Base-by-base conservation (phyloP, 2,888 invertebrate species). In the Melieria crassipennis region DNA sequence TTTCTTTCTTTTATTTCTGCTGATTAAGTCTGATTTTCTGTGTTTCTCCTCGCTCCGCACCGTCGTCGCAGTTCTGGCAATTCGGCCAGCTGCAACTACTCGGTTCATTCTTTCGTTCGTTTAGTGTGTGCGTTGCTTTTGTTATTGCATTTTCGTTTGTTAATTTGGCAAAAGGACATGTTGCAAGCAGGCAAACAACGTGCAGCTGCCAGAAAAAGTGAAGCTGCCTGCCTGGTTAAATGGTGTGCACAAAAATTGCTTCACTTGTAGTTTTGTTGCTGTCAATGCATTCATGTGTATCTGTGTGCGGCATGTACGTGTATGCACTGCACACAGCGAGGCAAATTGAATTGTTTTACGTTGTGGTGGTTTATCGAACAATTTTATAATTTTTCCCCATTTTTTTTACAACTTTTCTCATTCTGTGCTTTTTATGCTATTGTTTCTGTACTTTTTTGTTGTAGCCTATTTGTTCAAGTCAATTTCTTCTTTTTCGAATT, bases 271-370 rank as follows among this genome's bases (percentile, higher is more conserved):
- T 30, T 30, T 30, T 30, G 30, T 30, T 30, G 30, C 30, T 30
- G 30, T 30, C 30, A 30, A 1, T 30, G 30, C 30, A 30, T 30
- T 30, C 30, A 30, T 3, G 30, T 30, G 30, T 30, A 2, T 30
- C 10, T 43, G 42, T n/a, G 11, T 7, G n/a, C 16, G 16, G 1
- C 16, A 43, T 43, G 45, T n/a, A 61, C 9, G 42, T 43, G 42
- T n/a, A 1, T 7, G n/a, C 16, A 10, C 47, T 7, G 48, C 50
- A 52, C 64, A 30, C 42, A 52, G 43, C 65, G 10, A 11, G 47
- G 45, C 16, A 65, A 70, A 70, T 73, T 73, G 69, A 73, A 69
- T 73, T 73, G 69, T 73, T 69, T 69, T 70, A 65, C 69, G 66
- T 69, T 72, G 68, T 58, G 65, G 68, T 72, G 64, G 48, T 30